These are phyloP conservation scores for Xiphias gladius DNA, from an alignment of 2,113 vertebrate species.

Conservation along the genomic window DNA sequence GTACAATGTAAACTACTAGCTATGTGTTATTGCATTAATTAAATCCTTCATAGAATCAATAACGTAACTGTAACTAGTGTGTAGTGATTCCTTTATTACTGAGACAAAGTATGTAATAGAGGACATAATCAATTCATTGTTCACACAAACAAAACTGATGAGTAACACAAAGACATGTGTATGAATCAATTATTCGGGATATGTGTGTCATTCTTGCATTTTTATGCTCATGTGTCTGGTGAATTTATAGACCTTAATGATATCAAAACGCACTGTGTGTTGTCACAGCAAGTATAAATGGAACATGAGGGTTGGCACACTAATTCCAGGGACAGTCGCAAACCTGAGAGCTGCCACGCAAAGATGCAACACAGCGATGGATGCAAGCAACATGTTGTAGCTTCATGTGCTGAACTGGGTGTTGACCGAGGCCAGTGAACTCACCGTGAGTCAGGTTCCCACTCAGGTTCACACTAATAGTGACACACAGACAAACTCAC, in stretches of 20 bases:
- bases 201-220: conserved; percentile 27
- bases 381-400: conserved; percentile 28
- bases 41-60: not conserved
- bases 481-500: not conserved
- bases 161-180: not conserved
- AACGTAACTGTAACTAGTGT: not conserved
- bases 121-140: not conserved
- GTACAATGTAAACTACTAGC: not conserved
- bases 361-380: conserved; percentile 40
- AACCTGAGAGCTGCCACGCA: conserved; percentile 30
- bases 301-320: conserved; percentile 13
- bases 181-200: conserved; percentile 13
- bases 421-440: conserved; percentile 50
- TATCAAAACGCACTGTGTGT: conserved; percentile 7
- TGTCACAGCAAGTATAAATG: conserved; percentile 40
- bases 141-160: not conserved
- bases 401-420: not conserved
- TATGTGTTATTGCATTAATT: not conserved
- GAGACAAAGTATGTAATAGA: not conserved
- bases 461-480: conserved; percentile 38
- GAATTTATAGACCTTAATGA: conserved; percentile 12
- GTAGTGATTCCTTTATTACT: not conserved
- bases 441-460: conserved; percentile 58
- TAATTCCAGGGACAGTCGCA: conserved; percentile 31
- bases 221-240: not conserved